phyloP scores from a whole-genome alignment of 2,797 vertebrate genomes.

The Simalia tracyae region DNA sequence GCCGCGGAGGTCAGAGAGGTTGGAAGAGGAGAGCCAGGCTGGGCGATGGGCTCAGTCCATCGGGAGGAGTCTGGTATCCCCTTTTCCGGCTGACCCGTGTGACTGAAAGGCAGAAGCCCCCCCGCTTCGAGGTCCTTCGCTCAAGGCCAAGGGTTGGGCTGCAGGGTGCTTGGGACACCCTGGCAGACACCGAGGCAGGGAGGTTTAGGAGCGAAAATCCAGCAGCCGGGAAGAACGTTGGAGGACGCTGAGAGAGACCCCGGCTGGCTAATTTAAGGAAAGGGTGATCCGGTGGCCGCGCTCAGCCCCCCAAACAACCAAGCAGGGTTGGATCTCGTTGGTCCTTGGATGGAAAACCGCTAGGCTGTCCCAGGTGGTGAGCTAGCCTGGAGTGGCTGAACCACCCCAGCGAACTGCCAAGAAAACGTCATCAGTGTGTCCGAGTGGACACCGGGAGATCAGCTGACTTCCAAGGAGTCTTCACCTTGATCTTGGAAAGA shows the following conservation, averaged over 20 bases:
- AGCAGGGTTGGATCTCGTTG: background rate
- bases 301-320: background rate
- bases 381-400: background rate
- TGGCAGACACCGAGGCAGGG: background rate
- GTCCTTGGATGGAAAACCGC: background rate
- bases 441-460: background rate
- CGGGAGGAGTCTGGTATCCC: background rate
- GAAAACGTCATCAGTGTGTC: background rate
- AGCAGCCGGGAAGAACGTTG: background rate
- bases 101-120: background rate
- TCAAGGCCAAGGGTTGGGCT: background rate
- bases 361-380: background rate
- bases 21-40: background rate
- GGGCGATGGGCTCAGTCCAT: background rate
- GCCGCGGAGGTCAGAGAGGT: background rate
- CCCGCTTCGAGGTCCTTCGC: background rate
- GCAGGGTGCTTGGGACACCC: background rate
- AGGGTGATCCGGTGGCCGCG: too few species aligned
- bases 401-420: background rate
- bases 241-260: background rate
- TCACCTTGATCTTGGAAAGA: background rate
- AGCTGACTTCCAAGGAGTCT: background rate
- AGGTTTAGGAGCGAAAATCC: background rate
- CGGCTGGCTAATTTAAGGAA: background rate
- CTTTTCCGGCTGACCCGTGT: background rate